A percentile compares a stretch with the other conserved stretches of the same genome.
These are phyloP conservation scores for Myrmecophaga tridactyla DNA, from an alignment of 2,113 vertebrate species.

Conservation along the genomic window DNA sequence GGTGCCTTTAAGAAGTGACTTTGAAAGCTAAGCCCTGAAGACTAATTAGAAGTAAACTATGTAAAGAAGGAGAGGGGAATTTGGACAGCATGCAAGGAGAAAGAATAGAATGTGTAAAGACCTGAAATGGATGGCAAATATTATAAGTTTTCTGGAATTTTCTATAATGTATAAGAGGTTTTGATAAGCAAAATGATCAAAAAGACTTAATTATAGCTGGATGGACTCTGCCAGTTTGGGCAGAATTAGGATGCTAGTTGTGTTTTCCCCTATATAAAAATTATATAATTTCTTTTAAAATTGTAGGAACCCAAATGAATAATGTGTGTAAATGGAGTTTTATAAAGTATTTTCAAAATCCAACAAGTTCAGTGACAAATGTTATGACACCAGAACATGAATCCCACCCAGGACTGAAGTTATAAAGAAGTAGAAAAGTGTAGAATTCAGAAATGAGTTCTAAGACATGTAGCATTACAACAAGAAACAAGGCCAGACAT, in stretches of 20 bases:
- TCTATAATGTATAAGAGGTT: not conserved
- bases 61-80: not conserved
- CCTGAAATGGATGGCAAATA: not conserved
- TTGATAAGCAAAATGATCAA: not conserved
- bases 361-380: not conserved
- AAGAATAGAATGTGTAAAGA: not conserved
- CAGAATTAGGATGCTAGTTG: not conserved
- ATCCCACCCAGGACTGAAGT: not conserved
- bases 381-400: not conserved
- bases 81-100: not conserved
- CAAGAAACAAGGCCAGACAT: slow-evolving; percentile 57
- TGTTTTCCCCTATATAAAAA: not conserved
- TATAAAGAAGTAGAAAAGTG: not conserved
- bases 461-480: not conserved
- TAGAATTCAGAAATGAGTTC: not conserved
- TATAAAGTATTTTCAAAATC: not conserved
- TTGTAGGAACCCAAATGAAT: not conserved
- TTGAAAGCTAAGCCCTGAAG: not conserved
- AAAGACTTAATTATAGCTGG: not conserved
- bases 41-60: not conserved
- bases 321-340: not conserved
- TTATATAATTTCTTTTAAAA: not conserved
- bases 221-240: not conserved
- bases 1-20: not conserved
- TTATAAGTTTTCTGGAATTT: not conserved